Evolutionary conservation across 2,797 vertebrate genomes (phyloP).

Genomic region (Sphenopsis melanotis): DNA sequence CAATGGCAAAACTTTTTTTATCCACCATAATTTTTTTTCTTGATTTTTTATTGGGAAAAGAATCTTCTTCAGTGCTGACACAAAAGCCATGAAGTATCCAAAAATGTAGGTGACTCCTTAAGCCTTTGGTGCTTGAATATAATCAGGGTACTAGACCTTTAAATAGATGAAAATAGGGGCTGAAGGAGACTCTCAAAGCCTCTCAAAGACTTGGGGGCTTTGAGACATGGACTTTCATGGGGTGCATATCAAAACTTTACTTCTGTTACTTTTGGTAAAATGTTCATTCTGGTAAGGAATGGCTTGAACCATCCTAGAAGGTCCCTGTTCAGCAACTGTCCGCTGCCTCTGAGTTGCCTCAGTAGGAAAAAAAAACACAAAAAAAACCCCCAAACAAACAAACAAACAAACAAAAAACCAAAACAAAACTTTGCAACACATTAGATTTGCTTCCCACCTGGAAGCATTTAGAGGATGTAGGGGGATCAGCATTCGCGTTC

Average conservation of each 20-base stretch:
- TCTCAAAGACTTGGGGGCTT: neutral
- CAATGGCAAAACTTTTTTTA: neutral
- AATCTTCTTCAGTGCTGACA: neutral
- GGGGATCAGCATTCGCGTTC: neutral
- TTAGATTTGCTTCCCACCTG: neutral
- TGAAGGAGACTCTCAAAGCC: too few relatives aligned
- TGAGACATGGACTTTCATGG: neutral
- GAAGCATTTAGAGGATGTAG: neutral
- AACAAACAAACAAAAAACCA: neutral
- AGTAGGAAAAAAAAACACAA: neutral
- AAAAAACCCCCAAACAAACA: rapidly evolving
- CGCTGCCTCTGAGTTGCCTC: neutral
- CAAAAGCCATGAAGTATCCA: neutral
- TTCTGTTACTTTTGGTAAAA: neutral
- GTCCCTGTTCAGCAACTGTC: neutral
- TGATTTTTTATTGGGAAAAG: neutral
- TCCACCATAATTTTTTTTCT: neutral
- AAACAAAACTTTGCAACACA: neutral
- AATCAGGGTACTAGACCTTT: neutral
- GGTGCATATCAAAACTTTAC: neutral
- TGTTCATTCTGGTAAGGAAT: neutral
- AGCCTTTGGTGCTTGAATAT: neutral
- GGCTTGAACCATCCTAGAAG: neutral
- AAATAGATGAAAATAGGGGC: neutral
- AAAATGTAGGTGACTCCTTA: neutral